These are phyloP conservation scores for Amia ocellicauda DNA, from an alignment of 2,113 vertebrate genomes.

Conservation along the genomic window DNA sequence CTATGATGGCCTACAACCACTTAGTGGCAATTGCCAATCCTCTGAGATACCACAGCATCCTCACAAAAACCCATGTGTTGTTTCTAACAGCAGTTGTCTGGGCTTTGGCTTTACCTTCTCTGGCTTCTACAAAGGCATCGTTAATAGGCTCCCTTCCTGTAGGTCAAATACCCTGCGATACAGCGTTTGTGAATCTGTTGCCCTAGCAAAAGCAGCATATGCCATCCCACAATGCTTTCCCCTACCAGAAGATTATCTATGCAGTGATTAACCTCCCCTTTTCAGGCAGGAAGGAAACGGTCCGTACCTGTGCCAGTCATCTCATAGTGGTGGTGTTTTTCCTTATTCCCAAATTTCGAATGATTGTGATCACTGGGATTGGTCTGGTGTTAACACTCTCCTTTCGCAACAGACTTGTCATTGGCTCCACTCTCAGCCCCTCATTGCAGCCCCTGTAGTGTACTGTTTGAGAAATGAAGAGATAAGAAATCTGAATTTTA, in stretches of 20 bases:
- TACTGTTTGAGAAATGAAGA: constrained; percentile 13
- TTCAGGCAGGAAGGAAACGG: no score
- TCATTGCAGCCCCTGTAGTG: constrained; percentile 9
- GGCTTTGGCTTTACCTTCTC: not conserved
- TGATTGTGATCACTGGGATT: not conserved
- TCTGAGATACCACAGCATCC: constrained; percentile 12
- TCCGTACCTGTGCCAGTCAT: no score
- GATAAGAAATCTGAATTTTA: not conserved
- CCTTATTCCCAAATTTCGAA: not conserved
- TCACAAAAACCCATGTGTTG: constrained; percentile 5
- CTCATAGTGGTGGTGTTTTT: not conserved
- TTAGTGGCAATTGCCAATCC: constrained; percentile 16
- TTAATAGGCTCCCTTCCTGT: no score
- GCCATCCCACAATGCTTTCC: no score
- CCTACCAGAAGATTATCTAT: no score
- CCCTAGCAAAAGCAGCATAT: no score
- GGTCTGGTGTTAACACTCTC: constrained; percentile 5
- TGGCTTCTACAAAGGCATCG: not conserved
- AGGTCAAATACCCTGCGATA: no score
- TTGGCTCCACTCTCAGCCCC: constrained; percentile 12
- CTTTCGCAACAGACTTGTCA: not conserved
- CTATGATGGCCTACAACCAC: constrained; percentile 18
- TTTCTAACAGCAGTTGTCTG: not conserved
- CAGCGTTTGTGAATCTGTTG: no score
- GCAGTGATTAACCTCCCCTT: no score